A percentile compares a stretch with the other conserved stretches of the same genome.
phyloP scores from a whole-genome alignment of 1,140 invertebrate species.

The Idris sp. region DNA sequence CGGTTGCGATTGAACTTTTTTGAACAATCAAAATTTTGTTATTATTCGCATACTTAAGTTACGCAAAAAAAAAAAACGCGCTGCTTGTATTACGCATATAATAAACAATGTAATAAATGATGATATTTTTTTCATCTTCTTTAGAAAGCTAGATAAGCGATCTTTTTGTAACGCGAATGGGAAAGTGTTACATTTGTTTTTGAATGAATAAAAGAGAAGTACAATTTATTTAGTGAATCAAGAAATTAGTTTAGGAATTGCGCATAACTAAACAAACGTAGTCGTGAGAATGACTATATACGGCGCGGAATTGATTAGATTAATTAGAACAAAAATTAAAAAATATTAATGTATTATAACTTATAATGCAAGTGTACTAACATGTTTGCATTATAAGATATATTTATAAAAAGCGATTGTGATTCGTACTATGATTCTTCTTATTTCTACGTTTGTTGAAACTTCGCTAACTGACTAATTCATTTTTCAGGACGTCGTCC shows the following conservation, averaged over 20 bases:
- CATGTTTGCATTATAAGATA: neutral
- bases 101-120: slow-evolving; percentile 68
- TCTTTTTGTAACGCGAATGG: slow-evolving; percentile 68
- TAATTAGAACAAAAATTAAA: too few relatives aligned
- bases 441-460: slow-evolving; percentile 55
- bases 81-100: slow-evolving; percentile 67
- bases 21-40: slow-evolving; percentile 62
- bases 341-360: too few relatives aligned
- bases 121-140: slow-evolving; percentile 70
- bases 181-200: slow-evolving; percentile 3
- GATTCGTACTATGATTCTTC: slow-evolving; percentile 53
- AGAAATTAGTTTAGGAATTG: slow-evolving; percentile 10
- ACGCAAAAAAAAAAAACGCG: slow-evolving; percentile 51
- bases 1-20: slow-evolving; percentile 44
- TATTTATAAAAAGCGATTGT: slow-evolving; percentile 30
- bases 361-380: too few relatives aligned
- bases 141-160: slow-evolving; percentile 72
- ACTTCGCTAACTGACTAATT: slow-evolving; percentile 50
- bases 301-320: slow-evolving; percentile 38
- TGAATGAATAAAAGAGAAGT: slow-evolving; percentile 3
- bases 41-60: slow-evolving; percentile 67
- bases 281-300: slow-evolving; percentile 53
- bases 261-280: slow-evolving; percentile 42
- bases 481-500: slow-evolving; percentile 52
- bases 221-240: neutral